Evolutionary conservation across 1,140 invertebrate species (phyloP), one percentile per base, ranked within the genome.

Genomic region (Himalopsyche phryganea): DNA sequence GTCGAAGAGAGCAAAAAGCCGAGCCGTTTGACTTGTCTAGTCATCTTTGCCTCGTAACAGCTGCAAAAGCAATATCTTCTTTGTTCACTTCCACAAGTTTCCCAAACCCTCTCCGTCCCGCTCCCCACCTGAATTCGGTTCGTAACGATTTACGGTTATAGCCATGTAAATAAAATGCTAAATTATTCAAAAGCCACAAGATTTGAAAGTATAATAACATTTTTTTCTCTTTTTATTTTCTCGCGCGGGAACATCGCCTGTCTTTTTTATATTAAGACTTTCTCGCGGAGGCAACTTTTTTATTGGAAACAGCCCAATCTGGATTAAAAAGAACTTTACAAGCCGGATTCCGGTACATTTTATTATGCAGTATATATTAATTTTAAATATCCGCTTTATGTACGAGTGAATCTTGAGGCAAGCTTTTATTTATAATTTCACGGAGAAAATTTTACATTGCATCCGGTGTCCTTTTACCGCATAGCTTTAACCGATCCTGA

Each of bases 161-260:
- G 50, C 50, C 44, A 60, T 53, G 58, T 53, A 63, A 59, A 63
- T 63, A 59, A 59, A 63, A 63, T 63, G 61, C 57, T 59, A 59
- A 63, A 59, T 59, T 63, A 63, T 63, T 63, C 61, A 63, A 63
- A 63, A 63, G 61, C 56, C 61, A 20, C 35, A 35, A 50, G 56
- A 63, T 63, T 63, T 63, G 61, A 63, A 63, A 63, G 61, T 63
- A 63, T 59, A 63, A 63, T 63, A 58, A 58, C 51, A 63, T 57
- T 58, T 51, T 42, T 58, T 35, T 55, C 50, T 63, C 60, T 58
- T 57, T 56, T 58, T 58, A 55, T 50, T 50, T 50, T 42, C 28
- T 40, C 11, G 19, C 32, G 38, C 14, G 15, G 40, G 28, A 56
- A 38, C 42, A 14, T 50, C 47, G 28, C 15, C 46, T 52, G 36